These are phyloP conservation scores for Abrostola tripartita DNA, from an alignment of 2,888 invertebrate genomes.

Conservation along the genomic window DNA sequence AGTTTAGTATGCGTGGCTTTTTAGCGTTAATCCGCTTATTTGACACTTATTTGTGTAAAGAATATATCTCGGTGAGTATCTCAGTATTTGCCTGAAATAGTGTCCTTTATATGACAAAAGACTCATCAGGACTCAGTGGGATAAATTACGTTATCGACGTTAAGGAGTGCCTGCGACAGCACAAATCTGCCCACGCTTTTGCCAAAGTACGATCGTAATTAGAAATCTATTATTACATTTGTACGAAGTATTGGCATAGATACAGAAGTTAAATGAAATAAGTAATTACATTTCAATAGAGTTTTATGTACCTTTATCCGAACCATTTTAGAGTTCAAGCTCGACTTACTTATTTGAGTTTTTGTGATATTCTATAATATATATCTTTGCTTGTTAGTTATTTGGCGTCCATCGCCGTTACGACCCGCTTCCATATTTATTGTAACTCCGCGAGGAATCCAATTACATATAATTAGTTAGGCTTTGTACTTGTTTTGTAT, in stretches of 20 bases:
- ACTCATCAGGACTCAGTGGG: neutral
- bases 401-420: constrained; percentile 42
- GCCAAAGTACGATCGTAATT: constrained; percentile 1
- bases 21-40: neutral
- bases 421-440: constrained; percentile 22
- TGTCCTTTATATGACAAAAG: neutral
- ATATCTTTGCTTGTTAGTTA: constrained; percentile 32
- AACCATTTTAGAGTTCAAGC: neutral
- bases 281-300: constrained; percentile 1
- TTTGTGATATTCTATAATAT: constrained; percentile 15
- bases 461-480: no score
- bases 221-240: constrained; percentile 1
- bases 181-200: constrained; percentile 2
- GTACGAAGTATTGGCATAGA: neutral
- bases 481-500: no score
- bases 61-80: neutral
- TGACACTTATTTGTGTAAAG: neutral
- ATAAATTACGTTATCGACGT: constrained; percentile 1
- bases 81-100: neutral
- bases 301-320: neutral
- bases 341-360: constrained; percentile 7
- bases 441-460: constrained; percentile 15
- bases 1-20: no score
- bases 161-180: neutral
- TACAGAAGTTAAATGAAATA: neutral